Conservation (phyloP, 2,797 vertebrate species). For the Scleropages formosus region DNA sequence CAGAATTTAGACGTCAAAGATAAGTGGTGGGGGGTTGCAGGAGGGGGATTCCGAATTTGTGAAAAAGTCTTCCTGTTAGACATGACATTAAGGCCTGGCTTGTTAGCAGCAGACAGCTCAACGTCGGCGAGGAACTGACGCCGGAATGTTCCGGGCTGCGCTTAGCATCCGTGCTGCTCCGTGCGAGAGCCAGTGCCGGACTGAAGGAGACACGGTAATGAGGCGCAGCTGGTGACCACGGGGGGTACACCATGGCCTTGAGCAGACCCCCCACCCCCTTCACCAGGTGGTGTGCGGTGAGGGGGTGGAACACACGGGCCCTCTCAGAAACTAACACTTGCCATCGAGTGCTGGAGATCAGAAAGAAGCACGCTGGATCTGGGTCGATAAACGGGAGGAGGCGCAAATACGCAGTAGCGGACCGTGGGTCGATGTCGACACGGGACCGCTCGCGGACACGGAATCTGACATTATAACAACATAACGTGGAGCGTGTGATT, state of each 20-base stretch:
- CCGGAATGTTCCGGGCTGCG: not conserved
- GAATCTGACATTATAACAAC: not conserved
- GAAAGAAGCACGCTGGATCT: not conserved
- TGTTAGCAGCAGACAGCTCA: not conserved
- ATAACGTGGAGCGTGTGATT: not conserved
- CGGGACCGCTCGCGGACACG: not conserved
- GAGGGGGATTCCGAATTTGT: not conserved
- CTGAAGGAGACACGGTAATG: not conserved
- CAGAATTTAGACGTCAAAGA: not conserved
- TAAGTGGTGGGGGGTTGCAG: not conserved
- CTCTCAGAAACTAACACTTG: not conserved
- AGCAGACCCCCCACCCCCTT: slow-evolving; percentile 7
- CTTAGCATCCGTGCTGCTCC: not conserved
- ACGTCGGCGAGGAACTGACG: not conserved
- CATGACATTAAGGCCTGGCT: not conserved
- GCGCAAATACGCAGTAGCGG: too few relatives aligned
- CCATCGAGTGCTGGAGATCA: slow-evolving; percentile 6
- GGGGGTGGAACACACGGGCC: not conserved
- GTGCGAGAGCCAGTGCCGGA: not conserved
- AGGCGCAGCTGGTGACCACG: not conserved
- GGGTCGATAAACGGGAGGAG: not conserved
- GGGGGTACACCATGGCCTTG: slow-evolving; percentile 16
- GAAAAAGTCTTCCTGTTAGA: slow-evolving; percentile 1
- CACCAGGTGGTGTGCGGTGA: not conserved
- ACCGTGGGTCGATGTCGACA: not conserved